Evolutionary conservation across 2,888 invertebrate species (phyloP).

Genomic region (Hyposoter dolosus): DNA sequence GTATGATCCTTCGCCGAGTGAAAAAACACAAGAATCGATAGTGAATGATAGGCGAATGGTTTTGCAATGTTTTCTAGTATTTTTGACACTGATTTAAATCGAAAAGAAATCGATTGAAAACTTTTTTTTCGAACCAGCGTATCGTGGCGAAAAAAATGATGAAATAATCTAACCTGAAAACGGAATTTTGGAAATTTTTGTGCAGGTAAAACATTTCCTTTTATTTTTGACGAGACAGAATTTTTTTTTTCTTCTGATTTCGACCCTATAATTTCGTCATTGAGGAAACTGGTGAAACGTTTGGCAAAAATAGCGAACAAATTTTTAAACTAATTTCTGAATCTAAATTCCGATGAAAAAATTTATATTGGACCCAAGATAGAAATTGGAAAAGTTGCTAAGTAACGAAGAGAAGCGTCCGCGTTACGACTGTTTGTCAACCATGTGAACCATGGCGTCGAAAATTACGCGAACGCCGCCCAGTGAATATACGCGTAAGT

Average conservation of each 20-base stretch:
- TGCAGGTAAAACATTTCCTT: background rate
- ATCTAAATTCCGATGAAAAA: background rate
- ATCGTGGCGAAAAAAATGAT: background rate
- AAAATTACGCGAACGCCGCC: background rate
- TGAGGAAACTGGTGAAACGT: background rate
- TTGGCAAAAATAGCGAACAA: background rate
- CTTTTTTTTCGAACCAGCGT: background rate
- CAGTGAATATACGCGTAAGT: background rate
- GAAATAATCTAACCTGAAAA: background rate
- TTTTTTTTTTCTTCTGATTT: background rate
- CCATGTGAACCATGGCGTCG: background rate
- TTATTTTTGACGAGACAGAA: background rate
- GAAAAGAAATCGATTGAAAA: background rate
- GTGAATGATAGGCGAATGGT: background rate
- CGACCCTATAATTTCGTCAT: background rate
- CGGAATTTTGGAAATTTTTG: background rate
- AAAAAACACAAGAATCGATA: no score
- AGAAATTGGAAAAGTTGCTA: background rate
- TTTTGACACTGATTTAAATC: background rate
- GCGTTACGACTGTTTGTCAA: background rate
- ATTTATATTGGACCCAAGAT: background rate
- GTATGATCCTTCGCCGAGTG: background rate
- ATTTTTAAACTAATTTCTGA: background rate
- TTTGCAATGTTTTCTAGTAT: background rate
- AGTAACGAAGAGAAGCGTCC: background rate